Percentiles rank a stretch among this genome's conserved stretches.
phyloP scores from a whole-genome alignment of 1,140 invertebrate genomes.

The Drosophila eugracilis region DNA sequence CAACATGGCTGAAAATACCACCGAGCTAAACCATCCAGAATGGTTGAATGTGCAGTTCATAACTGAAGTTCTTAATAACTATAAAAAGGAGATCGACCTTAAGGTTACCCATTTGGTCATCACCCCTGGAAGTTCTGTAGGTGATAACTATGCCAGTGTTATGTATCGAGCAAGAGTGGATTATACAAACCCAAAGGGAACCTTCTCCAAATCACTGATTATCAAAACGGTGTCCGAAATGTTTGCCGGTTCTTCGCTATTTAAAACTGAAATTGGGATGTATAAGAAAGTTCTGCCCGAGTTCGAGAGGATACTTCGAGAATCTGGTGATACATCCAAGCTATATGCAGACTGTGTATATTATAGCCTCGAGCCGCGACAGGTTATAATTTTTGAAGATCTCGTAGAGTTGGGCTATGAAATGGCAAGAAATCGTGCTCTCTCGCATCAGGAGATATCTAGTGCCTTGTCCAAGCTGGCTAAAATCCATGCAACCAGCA shows the following conservation, averaged over 20 bases:
- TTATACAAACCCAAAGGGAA: slow-evolving; percentile 5
- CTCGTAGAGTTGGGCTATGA: slow-evolving; percentile 48
- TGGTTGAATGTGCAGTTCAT: slow-evolving; percentile 50
- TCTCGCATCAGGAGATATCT: slow-evolving; percentile 39
- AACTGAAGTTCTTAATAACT: slow-evolving; percentile 32
- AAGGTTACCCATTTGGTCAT: slow-evolving; percentile 28
- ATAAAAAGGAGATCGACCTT: slow-evolving; percentile 26
- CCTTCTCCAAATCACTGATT: slow-evolving; percentile 45
- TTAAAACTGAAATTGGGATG: slow-evolving; percentile 70
- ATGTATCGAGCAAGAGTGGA: slow-evolving; percentile 60
- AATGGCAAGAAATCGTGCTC: slow-evolving; percentile 40
- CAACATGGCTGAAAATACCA: slow-evolving; percentile 5
- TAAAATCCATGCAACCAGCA: slow-evolving; percentile 60
- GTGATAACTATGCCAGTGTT: slow-evolving; percentile 75
- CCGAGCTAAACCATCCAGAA: not conserved
- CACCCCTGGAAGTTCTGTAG: slow-evolving; percentile 54
- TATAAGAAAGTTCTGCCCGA: slow-evolving; percentile 50
- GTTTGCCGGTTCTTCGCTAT: slow-evolving; percentile 31
- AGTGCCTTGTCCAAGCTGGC: slow-evolving; percentile 46
- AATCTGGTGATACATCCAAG: slow-evolving; percentile 34
- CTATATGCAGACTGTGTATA: slow-evolving; percentile 49
- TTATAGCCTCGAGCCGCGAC: slow-evolving; percentile 33
- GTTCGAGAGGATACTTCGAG: slow-evolving; percentile 39
- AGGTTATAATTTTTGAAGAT: slow-evolving; percentile 67
- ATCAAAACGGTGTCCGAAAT: slow-evolving; percentile 69